Percentiles rank a stretch among this genome's conserved stretches.
These are phyloP conservation scores for Cosmopolites sordidus DNA, from an alignment of 2,888 invertebrate genomes.

Conservation along the genomic window DNA sequence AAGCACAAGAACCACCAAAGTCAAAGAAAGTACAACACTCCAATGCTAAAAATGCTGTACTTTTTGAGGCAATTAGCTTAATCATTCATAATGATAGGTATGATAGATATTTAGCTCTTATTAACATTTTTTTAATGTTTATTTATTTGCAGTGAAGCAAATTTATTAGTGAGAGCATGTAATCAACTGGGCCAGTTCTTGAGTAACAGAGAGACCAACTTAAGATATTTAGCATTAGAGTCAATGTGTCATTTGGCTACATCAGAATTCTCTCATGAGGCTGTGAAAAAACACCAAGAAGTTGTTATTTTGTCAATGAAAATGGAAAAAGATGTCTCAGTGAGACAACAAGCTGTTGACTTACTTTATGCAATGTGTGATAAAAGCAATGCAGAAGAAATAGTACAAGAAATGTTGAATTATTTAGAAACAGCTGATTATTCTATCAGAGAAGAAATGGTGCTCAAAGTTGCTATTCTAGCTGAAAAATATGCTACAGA, in stretches of 20 bases:
- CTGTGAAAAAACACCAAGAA: conserved; percentile 99
- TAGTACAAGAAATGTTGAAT: conserved; percentile 98
- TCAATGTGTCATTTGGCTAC: conserved; percentile 99
- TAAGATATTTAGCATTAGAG: conserved; percentile 95
- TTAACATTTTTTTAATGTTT: neutral
- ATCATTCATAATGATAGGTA: conserved; percentile 96
- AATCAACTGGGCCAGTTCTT: conserved; percentile 98
- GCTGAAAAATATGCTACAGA: conserved; percentile 99
- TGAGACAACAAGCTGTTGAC: conserved; percentile 96
- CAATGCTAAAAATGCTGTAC: conserved; percentile 98
- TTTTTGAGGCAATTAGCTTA: conserved; percentile 99
- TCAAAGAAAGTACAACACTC: conserved; percentile 99
- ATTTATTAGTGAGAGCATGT: conserved; percentile 93
- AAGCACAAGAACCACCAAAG: conserved; percentile 98
- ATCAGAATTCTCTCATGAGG: conserved; percentile 99
- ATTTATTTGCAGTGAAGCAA: conserved; percentile 70
- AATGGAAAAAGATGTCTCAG: conserved; percentile 98
- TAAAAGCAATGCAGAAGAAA: conserved; percentile 97
- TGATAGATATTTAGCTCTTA: neutral
- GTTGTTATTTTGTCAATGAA: conserved; percentile 98
- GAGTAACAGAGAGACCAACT: conserved; percentile 94
- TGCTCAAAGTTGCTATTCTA: conserved; percentile 96
- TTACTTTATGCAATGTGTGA: conserved; percentile 99
- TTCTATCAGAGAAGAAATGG: conserved; percentile 99
- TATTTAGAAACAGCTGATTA: conserved; percentile 99